Evolutionary conservation across 2,113 vertebrate species (phyloP).

Genomic region (Macquaria ambigua): DNA sequence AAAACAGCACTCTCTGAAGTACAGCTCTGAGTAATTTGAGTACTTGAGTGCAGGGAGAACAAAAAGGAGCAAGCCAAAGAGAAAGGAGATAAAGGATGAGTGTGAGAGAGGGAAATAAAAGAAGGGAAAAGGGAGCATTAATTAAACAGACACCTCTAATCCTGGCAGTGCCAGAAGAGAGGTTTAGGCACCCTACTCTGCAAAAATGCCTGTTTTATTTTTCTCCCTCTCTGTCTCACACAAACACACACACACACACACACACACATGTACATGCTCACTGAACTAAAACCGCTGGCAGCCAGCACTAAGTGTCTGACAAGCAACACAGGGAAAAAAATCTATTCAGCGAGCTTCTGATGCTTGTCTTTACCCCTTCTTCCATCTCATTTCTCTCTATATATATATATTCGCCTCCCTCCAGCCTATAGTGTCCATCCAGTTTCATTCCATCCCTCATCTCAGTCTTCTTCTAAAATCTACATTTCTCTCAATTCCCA

Average conservation of each 20-base stretch:
- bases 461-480: conserved; percentile 9
- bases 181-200: conserved; percentile 11
- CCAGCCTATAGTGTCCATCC: conserved; percentile 20
- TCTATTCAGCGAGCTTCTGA: conserved; percentile 46
- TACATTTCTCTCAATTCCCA: neutral
- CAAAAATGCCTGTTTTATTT: conserved; percentile 31
- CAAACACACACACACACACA: conserved; percentile 9
- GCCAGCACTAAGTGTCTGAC: conserved; percentile 56
- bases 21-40: conserved; percentile 59
- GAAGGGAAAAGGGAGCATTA: conserved; percentile 16
- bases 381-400: conserved; percentile 29
- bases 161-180: conserved; percentile 28
- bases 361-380: conserved; percentile 56
- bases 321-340: conserved; percentile 40
- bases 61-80: conserved; percentile 31
- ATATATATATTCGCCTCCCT: conserved; percentile 38
- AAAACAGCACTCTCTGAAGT: conserved; percentile 56
- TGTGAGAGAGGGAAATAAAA: conserved; percentile 30
- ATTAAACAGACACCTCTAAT: conserved; percentile 56
- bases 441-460: conserved; percentile 19
- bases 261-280: conserved; percentile 37
- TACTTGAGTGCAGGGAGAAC: conserved; percentile 45
- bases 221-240: conserved; percentile 1
- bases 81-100: conserved; percentile 39
- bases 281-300: conserved; percentile 54